These are phyloP conservation scores for Sinodicranocentrus sp. DNA, from an alignment of 2,888 invertebrate species.

Conservation along the genomic window DNA sequence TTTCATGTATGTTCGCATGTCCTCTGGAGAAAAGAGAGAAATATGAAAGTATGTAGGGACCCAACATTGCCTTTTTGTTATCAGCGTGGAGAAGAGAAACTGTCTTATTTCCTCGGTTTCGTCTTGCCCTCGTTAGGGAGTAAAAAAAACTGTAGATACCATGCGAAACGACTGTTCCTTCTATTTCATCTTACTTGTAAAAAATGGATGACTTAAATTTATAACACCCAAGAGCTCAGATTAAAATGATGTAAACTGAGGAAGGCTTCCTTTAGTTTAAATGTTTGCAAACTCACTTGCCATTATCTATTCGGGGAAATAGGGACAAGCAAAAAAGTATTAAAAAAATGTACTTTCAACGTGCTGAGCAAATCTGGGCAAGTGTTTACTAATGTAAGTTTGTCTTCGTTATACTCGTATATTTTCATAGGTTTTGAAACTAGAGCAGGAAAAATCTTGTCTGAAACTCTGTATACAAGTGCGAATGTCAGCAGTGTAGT, in stretches of 20 bases:
- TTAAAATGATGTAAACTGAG: conserved; percentile 12
- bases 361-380: too few relatives aligned
- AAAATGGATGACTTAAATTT: conserved; percentile 23
- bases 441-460: too few relatives aligned
- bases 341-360: too few relatives aligned
- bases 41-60: conserved; percentile 7
- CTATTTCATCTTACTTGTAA: background rate
- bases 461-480: too few relatives aligned
- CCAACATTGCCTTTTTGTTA: conserved; percentile 10
- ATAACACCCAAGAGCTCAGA: conserved; percentile 27
- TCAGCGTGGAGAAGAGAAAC: background rate
- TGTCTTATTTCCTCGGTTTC: conserved; percentile 2
- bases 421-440: too few relatives aligned
- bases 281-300: background rate
- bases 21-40: background rate
- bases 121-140: too few relatives aligned
- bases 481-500: too few relatives aligned
- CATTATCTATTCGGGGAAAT: background rate
- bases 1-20: background rate
- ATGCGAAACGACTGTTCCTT: too few relatives aligned
- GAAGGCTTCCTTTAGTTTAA: background rate
- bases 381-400: too few relatives aligned
- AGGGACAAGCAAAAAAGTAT: too few relatives aligned
- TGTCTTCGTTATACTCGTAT: too few relatives aligned
- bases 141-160: too few relatives aligned